Conservation (phyloP, 2,113 vertebrate genomes). For the Megaptera novaeangliae region DNA sequence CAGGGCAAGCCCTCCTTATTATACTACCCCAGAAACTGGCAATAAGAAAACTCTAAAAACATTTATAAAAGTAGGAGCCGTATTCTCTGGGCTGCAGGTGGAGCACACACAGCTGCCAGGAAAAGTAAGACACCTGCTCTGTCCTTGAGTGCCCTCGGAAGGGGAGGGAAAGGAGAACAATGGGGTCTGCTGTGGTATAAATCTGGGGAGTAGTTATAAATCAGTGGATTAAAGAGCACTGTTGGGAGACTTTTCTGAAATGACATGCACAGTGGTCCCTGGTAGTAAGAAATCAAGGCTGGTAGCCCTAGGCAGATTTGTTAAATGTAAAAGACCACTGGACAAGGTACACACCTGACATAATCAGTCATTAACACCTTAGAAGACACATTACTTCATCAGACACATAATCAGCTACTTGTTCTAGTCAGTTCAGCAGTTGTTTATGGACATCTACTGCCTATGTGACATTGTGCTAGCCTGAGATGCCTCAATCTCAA, state of each 20-base stretch:
- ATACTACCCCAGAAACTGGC: conserved; percentile 21
- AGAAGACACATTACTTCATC: not conserved
- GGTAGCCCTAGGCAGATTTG: not conserved
- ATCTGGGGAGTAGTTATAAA: not conserved
- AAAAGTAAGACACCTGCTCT: conserved; percentile 53
- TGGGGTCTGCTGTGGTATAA: not conserved
- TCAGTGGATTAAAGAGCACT: not conserved
- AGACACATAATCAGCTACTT: not conserved
- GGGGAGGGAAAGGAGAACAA: not conserved
- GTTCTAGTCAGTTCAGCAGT: not conserved
- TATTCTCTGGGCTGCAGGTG: conserved; percentile 24
- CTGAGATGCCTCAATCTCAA: not conserved
- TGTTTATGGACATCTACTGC: not conserved
- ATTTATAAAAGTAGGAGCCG: conserved; percentile 20
- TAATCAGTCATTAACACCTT: not conserved
- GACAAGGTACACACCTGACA: not conserved
- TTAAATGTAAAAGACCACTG: not conserved
- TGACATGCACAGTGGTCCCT: not conserved
- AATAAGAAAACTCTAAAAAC: conserved; percentile 42
- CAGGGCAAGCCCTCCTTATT: conserved; percentile 25
- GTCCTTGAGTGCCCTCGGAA: conserved; percentile 14
- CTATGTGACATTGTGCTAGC: not conserved
- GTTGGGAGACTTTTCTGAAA: not conserved
- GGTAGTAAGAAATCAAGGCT: not conserved
- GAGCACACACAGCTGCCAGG: not conserved